These are phyloP conservation scores for Rotaria magnacalcarata DNA, from an alignment of 2,888 invertebrate genomes.

Conservation along the genomic window DNA sequence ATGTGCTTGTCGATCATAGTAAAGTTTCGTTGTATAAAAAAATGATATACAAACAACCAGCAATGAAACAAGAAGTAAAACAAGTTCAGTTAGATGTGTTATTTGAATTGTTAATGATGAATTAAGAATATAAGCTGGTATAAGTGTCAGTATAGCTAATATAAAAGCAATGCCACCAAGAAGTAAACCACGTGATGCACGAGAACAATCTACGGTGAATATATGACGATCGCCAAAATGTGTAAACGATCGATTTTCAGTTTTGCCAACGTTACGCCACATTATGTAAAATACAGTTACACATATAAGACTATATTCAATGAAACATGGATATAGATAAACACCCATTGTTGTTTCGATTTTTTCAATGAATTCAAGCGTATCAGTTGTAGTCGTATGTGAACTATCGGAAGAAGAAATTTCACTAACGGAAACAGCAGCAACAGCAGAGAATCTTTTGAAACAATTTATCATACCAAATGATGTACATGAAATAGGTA, in stretches of 20 bases:
- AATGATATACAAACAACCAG: slow-evolving; percentile 17
- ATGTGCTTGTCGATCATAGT: slow-evolving; percentile 11
- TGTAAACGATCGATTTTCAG: background rate
- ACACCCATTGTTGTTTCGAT: slow-evolving; percentile 2
- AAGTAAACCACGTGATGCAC: slow-evolving; percentile 39
- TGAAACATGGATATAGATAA: slow-evolving; percentile 43
- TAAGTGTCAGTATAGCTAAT: slow-evolving; percentile 27
- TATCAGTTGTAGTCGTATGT: background rate
- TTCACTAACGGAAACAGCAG: background rate
- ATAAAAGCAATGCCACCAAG: slow-evolving; percentile 38
- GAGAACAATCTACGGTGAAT: slow-evolving; percentile 41
- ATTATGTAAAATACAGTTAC: slow-evolving; percentile 43
- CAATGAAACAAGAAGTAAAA: slow-evolving; percentile 36
- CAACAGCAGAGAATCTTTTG: too few relatives aligned
- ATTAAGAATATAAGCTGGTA: background rate
- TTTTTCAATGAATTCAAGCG: background rate
- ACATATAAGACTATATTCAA: slow-evolving; percentile 45
- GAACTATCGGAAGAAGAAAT: background rate
- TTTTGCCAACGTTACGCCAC: slow-evolving; percentile 41
- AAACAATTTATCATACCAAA: too few relatives aligned
- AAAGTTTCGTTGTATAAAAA: background rate
- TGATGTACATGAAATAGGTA: too few relatives aligned
- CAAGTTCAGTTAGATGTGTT: slow-evolving; percentile 38
- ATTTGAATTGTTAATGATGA: slow-evolving; percentile 7
- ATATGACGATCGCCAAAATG: slow-evolving; percentile 34